Evolutionary conservation across 2,888 invertebrate genomes (phyloP).

Genomic region (Eledone cirrhosa): DNA sequence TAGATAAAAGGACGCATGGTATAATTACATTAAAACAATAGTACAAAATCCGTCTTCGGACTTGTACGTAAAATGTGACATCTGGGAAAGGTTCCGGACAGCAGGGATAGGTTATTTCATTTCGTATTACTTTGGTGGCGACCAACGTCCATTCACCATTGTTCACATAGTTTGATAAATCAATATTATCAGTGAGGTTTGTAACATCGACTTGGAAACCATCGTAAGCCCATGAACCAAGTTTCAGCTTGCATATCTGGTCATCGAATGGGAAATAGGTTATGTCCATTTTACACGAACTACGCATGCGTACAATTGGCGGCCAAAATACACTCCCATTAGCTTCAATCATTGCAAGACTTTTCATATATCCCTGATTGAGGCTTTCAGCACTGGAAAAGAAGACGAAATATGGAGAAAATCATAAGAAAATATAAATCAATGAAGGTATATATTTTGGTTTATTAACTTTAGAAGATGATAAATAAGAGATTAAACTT

Average conservation of each 20-base stretch:
- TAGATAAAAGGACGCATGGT: conserved; percentile 72
- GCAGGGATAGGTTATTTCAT: conserved; percentile 69
- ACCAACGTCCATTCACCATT: conserved; percentile 72
- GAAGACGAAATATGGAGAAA: conserved; percentile 13
- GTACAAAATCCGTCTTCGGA: conserved; percentile 69
- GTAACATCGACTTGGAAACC: conserved; percentile 60
- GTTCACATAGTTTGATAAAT: conserved; percentile 70
- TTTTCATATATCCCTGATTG: conserved; percentile 71
- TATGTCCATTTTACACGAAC: conserved; percentile 70
- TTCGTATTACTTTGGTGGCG: conserved; percentile 67
- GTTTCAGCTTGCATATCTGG: conserved; percentile 68
- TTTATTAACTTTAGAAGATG: too few relatives aligned
- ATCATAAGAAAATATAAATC: too few relatives aligned
- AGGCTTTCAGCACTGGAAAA: conserved; percentile 72
- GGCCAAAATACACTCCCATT: conserved; percentile 72
- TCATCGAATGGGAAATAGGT: conserved; percentile 72
- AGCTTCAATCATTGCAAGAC: conserved; percentile 70
- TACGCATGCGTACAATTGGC: conserved; percentile 71
- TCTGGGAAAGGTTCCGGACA: conserved; percentile 71
- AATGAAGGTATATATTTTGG: too few relatives aligned
- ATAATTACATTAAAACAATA: conserved; percentile 71
- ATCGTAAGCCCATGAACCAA: conserved; percentile 67
- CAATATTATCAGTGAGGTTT: conserved; percentile 64
- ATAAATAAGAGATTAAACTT: too few relatives aligned
- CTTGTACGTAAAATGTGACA: conserved; percentile 69